A percentile compares a stretch with the other conserved stretches of the same genome.
Conservation (phyloP, 2,797 vertebrate species). For the Microcaecilia unicolor region DNA sequence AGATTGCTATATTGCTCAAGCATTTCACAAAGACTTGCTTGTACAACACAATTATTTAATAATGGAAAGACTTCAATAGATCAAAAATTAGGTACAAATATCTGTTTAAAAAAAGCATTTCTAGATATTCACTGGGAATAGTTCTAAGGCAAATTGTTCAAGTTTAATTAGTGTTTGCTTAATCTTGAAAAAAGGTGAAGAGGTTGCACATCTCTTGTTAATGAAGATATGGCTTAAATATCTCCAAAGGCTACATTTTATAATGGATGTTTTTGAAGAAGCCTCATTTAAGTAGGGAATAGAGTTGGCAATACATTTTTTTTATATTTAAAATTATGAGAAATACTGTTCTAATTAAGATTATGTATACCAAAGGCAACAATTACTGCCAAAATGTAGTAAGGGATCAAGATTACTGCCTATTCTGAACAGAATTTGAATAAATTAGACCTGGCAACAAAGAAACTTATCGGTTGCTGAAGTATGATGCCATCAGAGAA, state of each 20-base stretch:
- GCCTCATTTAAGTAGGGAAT: slow-evolving; percentile 14
- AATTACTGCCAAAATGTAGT: slow-evolving; percentile 28
- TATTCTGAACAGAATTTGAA: slow-evolving; percentile 38
- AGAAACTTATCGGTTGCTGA: slow-evolving; percentile 11
- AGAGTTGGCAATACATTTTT: slow-evolving; percentile 14
- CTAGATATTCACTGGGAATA: too few species aligned
- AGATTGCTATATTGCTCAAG: too few species aligned
- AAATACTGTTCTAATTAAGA: slow-evolving; percentile 43
- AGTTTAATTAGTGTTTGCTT: slow-evolving; percentile 9
- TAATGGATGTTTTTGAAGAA: slow-evolving; percentile 1
- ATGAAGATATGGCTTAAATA: slow-evolving; percentile 12
- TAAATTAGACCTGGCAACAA: slow-evolving; percentile 26
- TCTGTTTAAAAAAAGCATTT: too few species aligned
- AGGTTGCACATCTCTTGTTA: slow-evolving; percentile 11
- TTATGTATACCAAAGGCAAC: slow-evolving; percentile 42
- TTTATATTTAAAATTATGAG: slow-evolving; percentile 25
- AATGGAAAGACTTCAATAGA: too few species aligned
- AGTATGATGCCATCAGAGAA: too few species aligned
- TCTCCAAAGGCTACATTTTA: slow-evolving; percentile 5
- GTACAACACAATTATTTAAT: too few species aligned
- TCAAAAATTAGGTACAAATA: too few species aligned
- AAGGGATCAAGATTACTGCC: slow-evolving; percentile 36
- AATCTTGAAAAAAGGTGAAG: not conserved
- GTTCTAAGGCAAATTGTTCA: too few species aligned
- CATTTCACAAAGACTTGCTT: too few species aligned